These are phyloP conservation scores for Drosophila yakuba DNA, from an alignment of 1,140 invertebrate species.

Conservation along the genomic window DNA sequence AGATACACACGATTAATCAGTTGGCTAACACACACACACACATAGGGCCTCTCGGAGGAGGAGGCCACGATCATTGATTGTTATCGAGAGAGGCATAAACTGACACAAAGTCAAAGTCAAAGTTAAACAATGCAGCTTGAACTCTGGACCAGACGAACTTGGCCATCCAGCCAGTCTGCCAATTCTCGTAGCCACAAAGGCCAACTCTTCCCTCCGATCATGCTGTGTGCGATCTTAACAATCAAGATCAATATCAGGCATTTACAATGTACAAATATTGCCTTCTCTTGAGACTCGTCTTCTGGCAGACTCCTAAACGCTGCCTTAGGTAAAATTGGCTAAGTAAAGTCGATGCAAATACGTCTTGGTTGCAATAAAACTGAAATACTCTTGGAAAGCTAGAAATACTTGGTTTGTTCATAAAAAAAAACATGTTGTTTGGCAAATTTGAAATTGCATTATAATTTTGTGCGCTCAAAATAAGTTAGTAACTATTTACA, in stretches of 20 bases:
- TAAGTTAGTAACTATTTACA: no score
- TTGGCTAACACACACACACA: constrained; percentile 10
- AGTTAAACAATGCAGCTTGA: constrained; percentile 78
- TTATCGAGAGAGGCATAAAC: constrained; percentile 57
- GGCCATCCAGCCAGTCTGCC: constrained; percentile 16
- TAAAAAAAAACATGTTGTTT: not conserved
- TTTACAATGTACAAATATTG: constrained; percentile 79
- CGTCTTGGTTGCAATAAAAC: constrained; percentile 6
- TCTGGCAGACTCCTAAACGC: constrained; percentile 26
- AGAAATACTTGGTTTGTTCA: not conserved
- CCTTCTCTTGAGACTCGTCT: constrained; percentile 42
- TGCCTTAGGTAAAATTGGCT: constrained; percentile 43
- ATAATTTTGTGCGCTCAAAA: no score
- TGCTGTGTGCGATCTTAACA: constrained; percentile 78
- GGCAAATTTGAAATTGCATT: no score
- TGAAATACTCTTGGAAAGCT: constrained; percentile 42
- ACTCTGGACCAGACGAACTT: constrained; percentile 54
- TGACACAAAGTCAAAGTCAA: constrained; percentile 80
- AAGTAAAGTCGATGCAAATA: constrained; percentile 18
- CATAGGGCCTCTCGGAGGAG: constrained; percentile 27
- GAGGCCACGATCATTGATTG: constrained; percentile 67
- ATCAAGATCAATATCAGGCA: constrained; percentile 78
- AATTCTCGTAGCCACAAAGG: constrained; percentile 6
- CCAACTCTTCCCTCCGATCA: constrained; percentile 44
- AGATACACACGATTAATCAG: constrained; percentile 71